Percentiles rank a stretch among this genome's conserved stretches.
phyloP scores from a whole-genome alignment of 2,797 vertebrate species.

The Parauchenoglanis ngamensis region DNA sequence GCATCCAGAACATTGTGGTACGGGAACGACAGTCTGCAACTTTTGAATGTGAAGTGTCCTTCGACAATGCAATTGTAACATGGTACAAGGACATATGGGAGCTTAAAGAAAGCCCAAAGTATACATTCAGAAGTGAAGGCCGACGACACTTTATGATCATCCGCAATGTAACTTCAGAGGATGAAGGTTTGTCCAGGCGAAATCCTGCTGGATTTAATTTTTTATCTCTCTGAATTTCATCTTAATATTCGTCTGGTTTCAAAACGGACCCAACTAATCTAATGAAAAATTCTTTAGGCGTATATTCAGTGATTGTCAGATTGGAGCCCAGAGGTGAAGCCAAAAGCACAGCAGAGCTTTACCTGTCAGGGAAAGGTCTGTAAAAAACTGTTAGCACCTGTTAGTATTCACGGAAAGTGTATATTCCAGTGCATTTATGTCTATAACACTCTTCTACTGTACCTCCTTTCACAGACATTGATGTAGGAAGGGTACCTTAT shows the following conservation, averaged over 20 bases:
- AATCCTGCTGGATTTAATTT: constrained; percentile 26
- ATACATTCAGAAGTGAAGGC: constrained; percentile 93
- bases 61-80: constrained; percentile 94
- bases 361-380: constrained; percentile 95
- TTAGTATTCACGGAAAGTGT: constrained; percentile 56
- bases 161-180: constrained; percentile 91
- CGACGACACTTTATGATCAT: constrained; percentile 99
- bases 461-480: constrained; percentile 86
- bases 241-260: constrained; percentile 15
- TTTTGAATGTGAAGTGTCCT: constrained; percentile 97
- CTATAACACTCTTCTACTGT: constrained; percentile 55
- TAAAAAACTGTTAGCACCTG: constrained; percentile 49
- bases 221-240: constrained; percentile 40
- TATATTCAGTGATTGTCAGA: constrained; percentile 97
- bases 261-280: constrained; percentile 62
- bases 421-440: constrained; percentile 27
- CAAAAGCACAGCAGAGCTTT: constrained; percentile 96
- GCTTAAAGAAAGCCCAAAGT: constrained; percentile 91
- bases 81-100: constrained; percentile 98
- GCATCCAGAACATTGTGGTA: constrained; percentile 97
- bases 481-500: constrained; percentile 87
- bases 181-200: constrained; percentile 87
- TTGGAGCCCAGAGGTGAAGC: constrained; percentile 96
- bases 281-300: constrained; percentile 82
- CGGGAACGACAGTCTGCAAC: constrained; percentile 94